These are phyloP conservation scores for Margaritifera margaritifera DNA, from an alignment of 2,888 invertebrate genomes.

Conservation along the genomic window DNA sequence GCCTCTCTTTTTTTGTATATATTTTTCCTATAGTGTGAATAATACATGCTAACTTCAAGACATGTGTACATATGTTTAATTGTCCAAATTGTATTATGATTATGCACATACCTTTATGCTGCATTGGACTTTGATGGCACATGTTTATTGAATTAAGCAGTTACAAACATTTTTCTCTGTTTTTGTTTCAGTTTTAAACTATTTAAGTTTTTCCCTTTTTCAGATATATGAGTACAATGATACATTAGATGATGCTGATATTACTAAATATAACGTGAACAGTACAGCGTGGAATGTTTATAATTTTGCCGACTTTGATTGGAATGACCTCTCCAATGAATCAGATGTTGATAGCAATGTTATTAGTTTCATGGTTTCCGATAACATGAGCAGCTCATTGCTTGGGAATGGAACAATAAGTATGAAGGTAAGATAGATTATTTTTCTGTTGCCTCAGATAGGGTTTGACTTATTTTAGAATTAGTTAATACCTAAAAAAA, in stretches of 20 bases:
- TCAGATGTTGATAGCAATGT: constrained; percentile 27
- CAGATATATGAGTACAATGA: constrained; percentile 62
- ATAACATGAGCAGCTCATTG: constrained; percentile 9
- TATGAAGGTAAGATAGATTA: constrained; percentile 27
- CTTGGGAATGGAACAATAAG: constrained; percentile 36
- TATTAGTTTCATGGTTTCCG: constrained; percentile 24
- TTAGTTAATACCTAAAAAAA: too few relatives aligned
- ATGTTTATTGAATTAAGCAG: too few relatives aligned
- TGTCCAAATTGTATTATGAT: too few relatives aligned
- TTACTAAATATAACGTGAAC: constrained; percentile 23
- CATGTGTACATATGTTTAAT: too few relatives aligned
- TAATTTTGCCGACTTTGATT: constrained; percentile 41
- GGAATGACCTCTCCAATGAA: constrained; percentile 32
- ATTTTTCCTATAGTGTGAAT: too few relatives aligned
- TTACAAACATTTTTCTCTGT: not conserved
- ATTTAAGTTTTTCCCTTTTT: constrained; percentile 2
- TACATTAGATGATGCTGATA: constrained; percentile 51
- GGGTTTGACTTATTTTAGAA: too few relatives aligned
- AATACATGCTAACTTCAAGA: too few relatives aligned
- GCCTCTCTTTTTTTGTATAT: too few relatives aligned
- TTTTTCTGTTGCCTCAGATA: too few relatives aligned
- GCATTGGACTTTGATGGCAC: too few relatives aligned
- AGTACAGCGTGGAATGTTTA: constrained; percentile 37
- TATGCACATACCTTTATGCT: too few relatives aligned
- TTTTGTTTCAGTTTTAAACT: not conserved